Percentiles rank a stretch among this genome's conserved stretches.
Conservation (phyloP, 2,797 vertebrate genomes). For the Pangasius sanitwongsei region DNA sequence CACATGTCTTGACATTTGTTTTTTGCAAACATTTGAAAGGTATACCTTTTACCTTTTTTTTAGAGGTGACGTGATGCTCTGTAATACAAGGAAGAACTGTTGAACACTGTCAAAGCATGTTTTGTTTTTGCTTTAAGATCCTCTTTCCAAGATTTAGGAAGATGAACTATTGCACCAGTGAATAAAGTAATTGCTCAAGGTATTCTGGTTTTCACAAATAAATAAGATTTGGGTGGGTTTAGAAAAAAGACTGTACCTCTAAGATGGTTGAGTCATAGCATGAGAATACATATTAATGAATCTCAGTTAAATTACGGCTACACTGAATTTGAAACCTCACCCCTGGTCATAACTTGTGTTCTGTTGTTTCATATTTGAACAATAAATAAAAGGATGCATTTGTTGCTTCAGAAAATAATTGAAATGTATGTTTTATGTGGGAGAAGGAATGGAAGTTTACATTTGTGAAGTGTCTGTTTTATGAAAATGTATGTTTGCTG, state of each 20-base stretch:
- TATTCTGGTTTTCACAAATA: slow-evolving; percentile 37
- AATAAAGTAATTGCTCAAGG: slow-evolving; percentile 37
- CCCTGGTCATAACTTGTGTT: slow-evolving; percentile 42
- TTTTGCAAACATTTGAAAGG: slow-evolving; percentile 69
- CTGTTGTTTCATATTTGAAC: slow-evolving; percentile 55
- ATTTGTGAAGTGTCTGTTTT: neutral
- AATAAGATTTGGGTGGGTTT: slow-evolving; percentile 13
- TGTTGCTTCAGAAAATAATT: slow-evolving; percentile 45
- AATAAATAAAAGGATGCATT: slow-evolving; percentile 53
- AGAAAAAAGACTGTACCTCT: slow-evolving; percentile 4
- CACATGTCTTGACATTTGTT: slow-evolving; percentile 80
- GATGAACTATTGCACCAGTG: slow-evolving; percentile 34
- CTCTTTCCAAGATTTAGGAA: slow-evolving; percentile 69
- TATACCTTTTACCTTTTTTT: slow-evolving; percentile 77
- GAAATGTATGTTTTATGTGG: slow-evolving; percentile 28
- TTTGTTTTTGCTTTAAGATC: slow-evolving; percentile 83
- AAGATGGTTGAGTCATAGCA: slow-evolving; percentile 21
- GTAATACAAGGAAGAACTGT: slow-evolving; percentile 85
- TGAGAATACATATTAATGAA: slow-evolving; percentile 2
- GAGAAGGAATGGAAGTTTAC: neutral
- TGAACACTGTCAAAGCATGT: slow-evolving; percentile 84
- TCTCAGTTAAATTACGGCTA: neutral
- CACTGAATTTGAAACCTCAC: slow-evolving; percentile 20
- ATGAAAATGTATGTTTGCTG: neutral
- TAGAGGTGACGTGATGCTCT: slow-evolving; percentile 69